These are phyloP conservation scores for Sebastes itinus DNA, from an alignment of 2,797 vertebrate species.

Conservation along the genomic window DNA sequence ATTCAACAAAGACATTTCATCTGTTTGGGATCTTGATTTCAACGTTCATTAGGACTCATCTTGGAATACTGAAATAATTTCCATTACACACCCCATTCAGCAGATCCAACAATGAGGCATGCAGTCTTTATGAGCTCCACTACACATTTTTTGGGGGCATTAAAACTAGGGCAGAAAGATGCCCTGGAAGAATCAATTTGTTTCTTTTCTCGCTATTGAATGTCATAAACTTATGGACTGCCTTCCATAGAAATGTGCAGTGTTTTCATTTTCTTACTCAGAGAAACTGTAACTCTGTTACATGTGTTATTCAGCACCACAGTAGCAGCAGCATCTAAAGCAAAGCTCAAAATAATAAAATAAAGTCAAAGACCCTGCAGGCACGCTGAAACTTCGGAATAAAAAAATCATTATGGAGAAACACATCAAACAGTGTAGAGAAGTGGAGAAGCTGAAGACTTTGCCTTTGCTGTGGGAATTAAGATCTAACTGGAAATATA, in stretches of 20 bases:
- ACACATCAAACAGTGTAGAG: conserved; percentile 71
- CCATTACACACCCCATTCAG: conserved; percentile 2
- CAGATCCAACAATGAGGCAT: conserved; percentile 26
- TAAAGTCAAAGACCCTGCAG: conserved; percentile 71
- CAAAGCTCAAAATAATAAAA: conserved; percentile 72
- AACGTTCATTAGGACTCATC: too few relatives aligned
- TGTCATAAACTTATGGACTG: conserved; percentile 46
- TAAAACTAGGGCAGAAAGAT: conserved; percentile 44
- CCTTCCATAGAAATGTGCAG: conserved; percentile 56
- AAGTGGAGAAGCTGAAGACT: conserved; percentile 66
- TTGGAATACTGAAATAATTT: too few relatives aligned
- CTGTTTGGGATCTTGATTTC: too few relatives aligned
- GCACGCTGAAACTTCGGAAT: conserved; percentile 72
- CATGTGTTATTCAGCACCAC: conserved; percentile 60
- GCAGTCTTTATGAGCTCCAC: conserved; percentile 31
- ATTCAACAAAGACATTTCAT: too few relatives aligned
- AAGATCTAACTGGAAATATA: conserved; percentile 53
- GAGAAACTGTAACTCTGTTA: conserved; percentile 56
- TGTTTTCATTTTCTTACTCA: conserved; percentile 54
- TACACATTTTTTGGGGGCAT: background rate
- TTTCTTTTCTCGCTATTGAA: conserved; percentile 31
- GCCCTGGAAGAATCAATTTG: conserved; percentile 10
- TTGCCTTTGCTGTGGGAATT: conserved; percentile 74
- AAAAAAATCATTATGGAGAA: conserved; percentile 76
- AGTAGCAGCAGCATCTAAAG: conserved; percentile 58